These are phyloP conservation scores for Phyllotreta cruciferae DNA, from an alignment of 2,888 invertebrate species.

Conservation along the genomic window DNA sequence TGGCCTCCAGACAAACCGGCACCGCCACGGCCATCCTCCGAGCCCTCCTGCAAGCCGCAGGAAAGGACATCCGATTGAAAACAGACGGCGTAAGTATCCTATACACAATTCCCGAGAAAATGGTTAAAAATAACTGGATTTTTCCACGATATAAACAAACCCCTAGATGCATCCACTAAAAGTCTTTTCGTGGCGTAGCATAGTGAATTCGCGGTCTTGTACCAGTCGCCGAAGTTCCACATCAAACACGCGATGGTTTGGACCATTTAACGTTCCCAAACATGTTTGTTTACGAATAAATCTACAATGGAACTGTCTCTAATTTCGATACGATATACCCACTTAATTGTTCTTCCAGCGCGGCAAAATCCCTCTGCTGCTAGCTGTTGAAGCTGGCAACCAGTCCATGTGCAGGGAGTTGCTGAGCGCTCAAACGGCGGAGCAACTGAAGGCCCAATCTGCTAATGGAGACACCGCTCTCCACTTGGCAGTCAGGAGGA, in stretches of 20 bases:
- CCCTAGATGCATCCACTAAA: conserved; percentile 34
- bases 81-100: conserved; percentile 81
- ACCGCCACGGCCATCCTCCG: conserved; percentile 91
- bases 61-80: conserved; percentile 86
- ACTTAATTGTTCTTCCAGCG: conserved; percentile 67
- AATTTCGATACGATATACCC: neutral
- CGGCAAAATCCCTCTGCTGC: conserved; percentile 90
- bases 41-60: conserved; percentile 84
- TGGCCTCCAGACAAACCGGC: conserved; percentile 90
- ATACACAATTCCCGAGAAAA: neutral
- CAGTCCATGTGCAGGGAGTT: conserved; percentile 95
- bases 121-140: too few relatives aligned
- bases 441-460: conserved; percentile 85
- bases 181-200: conserved; percentile 37
- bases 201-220: conserved; percentile 37
- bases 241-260: conserved; percentile 44
- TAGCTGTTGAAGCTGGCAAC: conserved; percentile 95
- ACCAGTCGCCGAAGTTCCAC: conserved; percentile 45
- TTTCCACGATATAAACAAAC: conserved; percentile 40
- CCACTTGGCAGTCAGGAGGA: conserved; percentile 91
- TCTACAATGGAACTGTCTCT: too few relatives aligned
- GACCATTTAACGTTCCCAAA: conserved; percentile 18
- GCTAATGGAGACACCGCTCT: conserved; percentile 92
- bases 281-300: too few relatives aligned
- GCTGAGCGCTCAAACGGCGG: conserved; percentile 83